A percentile compares a stretch with the other conserved stretches of the same genome.
Conservation (phyloP, 2,888 invertebrate genomes). For the Hartigia nigra region DNA sequence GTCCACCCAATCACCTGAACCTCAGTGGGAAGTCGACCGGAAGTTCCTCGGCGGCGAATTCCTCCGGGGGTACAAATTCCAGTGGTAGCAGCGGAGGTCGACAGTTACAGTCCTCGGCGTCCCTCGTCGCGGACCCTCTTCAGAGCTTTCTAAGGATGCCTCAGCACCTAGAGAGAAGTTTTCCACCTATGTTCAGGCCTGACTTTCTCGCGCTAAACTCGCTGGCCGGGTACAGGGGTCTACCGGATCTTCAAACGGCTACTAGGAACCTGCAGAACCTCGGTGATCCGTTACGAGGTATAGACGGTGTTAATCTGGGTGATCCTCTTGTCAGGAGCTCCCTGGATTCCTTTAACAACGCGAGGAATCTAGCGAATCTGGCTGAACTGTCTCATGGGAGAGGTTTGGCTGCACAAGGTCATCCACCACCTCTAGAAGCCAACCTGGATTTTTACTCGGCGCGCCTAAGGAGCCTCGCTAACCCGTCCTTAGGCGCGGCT, state of each 20-base stretch:
- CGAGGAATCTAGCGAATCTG: conserved; percentile 61
- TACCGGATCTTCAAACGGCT: conserved; percentile 62
- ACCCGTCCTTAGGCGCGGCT: conserved; percentile 93
- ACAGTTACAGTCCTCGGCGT: conserved; percentile 58
- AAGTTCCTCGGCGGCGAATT: conserved; percentile 63
- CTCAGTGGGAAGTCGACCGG: conserved; percentile 65
- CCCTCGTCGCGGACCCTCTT: conserved; percentile 61
- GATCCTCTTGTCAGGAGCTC: conserved; percentile 61
- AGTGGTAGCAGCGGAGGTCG: conserved; percentile 53
- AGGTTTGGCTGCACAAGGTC: conserved; percentile 57
- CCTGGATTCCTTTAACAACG: conserved; percentile 61
- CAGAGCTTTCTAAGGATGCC: conserved; percentile 62
- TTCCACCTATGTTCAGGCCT: conserved; percentile 64
- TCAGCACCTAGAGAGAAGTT: conserved; percentile 59
- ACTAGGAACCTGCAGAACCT: conserved; percentile 62
- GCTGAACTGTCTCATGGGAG: conserved; percentile 61
- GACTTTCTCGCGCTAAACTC: conserved; percentile 60
- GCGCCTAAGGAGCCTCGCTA: conserved; percentile 98
- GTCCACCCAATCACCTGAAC: conserved; percentile 63
- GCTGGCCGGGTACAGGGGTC: conserved; percentile 55
- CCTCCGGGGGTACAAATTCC: conserved; percentile 62
- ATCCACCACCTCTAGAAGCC: conserved; percentile 82
- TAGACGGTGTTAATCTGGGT: conserved; percentile 61
- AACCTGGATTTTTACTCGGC: conserved; percentile 99
- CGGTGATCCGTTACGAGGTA: conserved; percentile 61